Base-by-base conservation (phyloP, 35 echinoderm and acorn worm species). In the Patiria miniata region DNA sequence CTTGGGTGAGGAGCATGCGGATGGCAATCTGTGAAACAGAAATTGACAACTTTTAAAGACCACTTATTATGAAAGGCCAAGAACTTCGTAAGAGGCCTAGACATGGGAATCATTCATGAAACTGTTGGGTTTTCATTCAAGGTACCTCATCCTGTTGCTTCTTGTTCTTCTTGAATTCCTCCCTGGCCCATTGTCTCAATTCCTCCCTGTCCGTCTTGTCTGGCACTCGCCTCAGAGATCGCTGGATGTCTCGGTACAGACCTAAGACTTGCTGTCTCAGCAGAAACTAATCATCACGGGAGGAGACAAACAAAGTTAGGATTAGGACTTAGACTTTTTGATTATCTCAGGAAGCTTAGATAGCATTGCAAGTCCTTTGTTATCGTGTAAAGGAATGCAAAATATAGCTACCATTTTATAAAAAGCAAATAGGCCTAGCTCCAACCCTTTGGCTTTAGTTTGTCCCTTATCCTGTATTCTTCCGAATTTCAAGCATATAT, bases 1-100 rank as follows among this genome's bases (percentile, higher is more conserved):
- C 90, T 86, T 86, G 69, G 2, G 90, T 86, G 14, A 91, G 77
- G 29, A 91, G 8, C 90, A 91, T 91, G 36, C 86, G 86, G 37
- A 91, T 91, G 34, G 65, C 83, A 14, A 80, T 55, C 86, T 88
- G 86, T 53, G 18, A 59, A 79, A 81, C 36, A 39, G 26, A 42
- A 23, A 42, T 21, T 56, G 18, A 19, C 2, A 56, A 58, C 26
- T 3, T 29, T 28, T 18, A 65, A 18, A 54, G 6, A 21, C 22
- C 7, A 21, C 3, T 28, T 36, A 7, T 36, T 68, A 68, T 68
- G 18, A 68, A 68, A 18, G 61, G 4, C n/a, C n/a, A 28, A 22
- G 18, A 22, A 18, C 7, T 68, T 68, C n/a, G 18, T n/a, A n/a
- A n/a, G n/a, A n/a, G n/a, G n/a, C n/a, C n/a, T n/a, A n/a, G n/a